These are phyloP conservation scores for Pagetopsis macropterus DNA, from an alignment of 2,797 vertebrate species.

Conservation along the genomic window DNA sequence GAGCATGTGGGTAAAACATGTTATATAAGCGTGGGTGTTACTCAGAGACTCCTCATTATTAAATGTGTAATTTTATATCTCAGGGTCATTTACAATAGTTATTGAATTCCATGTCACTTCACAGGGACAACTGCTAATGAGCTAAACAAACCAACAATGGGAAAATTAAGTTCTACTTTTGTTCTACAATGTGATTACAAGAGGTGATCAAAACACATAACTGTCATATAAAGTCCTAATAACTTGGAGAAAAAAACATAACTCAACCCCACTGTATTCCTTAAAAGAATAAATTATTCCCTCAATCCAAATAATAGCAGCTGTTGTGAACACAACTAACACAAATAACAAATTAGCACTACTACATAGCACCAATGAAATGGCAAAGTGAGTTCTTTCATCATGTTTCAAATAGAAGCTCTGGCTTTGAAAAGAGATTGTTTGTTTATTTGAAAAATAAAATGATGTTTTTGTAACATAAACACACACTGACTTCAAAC, in stretches of 20 bases:
- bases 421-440: slow-evolving; percentile 29
- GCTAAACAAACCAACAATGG: slow-evolving; percentile 3
- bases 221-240: neutral
- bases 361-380: slow-evolving; percentile 12
- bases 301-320: slow-evolving; percentile 38
- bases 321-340: slow-evolving; percentile 16
- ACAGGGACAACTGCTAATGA: slow-evolving; percentile 12
- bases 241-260: neutral
- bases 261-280: slow-evolving; percentile 3
- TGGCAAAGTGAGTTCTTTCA: slow-evolving; percentile 37
- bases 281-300: slow-evolving; percentile 30
- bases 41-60: slow-evolving; percentile 11
- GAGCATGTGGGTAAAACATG: slow-evolving; percentile 19
- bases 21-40: slow-evolving; percentile 20
- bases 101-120: slow-evolving; percentile 1
- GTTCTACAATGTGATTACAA: neutral
- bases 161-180: slow-evolving; percentile 2
- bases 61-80: slow-evolving; percentile 15
- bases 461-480: slow-evolving; percentile 33
- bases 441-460: slow-evolving; percentile 29
- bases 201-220: neutral
- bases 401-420: slow-evolving; percentile 27
- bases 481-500: slow-evolving; percentile 45
- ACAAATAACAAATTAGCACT: slow-evolving; percentile 37
- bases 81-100: slow-evolving; percentile 7